Evolutionary conservation across 2,888 invertebrate genomes (phyloP).

Genomic region (Dryococelus australis): DNA sequence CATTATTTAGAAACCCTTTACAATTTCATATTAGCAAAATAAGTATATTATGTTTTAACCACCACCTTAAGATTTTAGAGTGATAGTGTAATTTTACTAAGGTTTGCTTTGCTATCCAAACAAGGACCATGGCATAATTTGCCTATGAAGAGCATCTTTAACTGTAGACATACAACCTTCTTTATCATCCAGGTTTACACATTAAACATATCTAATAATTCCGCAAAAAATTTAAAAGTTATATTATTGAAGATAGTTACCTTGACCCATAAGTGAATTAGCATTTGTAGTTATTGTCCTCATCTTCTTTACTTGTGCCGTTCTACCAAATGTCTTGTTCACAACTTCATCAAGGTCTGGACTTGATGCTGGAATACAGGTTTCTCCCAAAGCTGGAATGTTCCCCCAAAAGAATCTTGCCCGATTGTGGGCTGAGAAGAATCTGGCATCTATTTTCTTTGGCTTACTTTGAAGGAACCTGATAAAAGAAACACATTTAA

Average conservation of each 20-base stretch:
- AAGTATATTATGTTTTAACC: too few species aligned
- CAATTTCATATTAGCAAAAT: too few species aligned
- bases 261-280: background rate
- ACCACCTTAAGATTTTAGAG: too few species aligned
- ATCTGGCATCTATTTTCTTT: conserved; percentile 1
- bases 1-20: too few species aligned
- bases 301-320: background rate
- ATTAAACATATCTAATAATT: too few species aligned
- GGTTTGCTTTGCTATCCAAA: too few species aligned
- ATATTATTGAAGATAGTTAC: background rate
- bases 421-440: background rate
- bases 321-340: conserved; percentile 8
- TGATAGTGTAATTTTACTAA: too few species aligned
- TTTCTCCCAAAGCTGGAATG: background rate
- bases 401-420: conserved; percentile 9
- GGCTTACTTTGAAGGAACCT: conserved; percentile 10
- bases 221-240: too few species aligned
- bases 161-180: too few species aligned
- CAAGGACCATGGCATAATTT: too few species aligned
- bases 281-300: background rate
- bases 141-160: too few species aligned
- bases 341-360: background rate
- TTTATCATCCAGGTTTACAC: too few species aligned
- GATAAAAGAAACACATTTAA: background rate
- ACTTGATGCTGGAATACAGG: background rate